Evolutionary conservation across 2,797 vertebrate genomes (phyloP).

Genomic region (Artibeus lituratus): DNA sequence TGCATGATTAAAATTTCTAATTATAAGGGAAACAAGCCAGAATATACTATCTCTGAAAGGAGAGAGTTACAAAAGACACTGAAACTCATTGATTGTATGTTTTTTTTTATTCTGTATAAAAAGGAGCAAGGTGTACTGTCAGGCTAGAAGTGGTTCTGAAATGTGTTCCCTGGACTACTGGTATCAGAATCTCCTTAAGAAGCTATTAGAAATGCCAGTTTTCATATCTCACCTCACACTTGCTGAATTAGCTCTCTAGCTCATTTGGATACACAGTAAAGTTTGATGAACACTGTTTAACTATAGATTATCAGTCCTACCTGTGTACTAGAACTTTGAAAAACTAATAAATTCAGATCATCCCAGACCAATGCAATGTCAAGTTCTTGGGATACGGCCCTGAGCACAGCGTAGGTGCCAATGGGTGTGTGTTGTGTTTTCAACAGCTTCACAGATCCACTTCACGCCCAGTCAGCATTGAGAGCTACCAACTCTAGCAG

Average conservation of each 20-base stretch:
- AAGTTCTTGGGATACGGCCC: neutral
- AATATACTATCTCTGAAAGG: neutral
- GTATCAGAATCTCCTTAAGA: neutral
- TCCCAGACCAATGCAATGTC: neutral
- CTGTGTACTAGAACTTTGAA: neutral
- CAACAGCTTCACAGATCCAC: neutral
- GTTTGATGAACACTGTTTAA: neutral
- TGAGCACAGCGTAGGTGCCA: neutral
- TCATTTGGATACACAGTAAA: neutral
- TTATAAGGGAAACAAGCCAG: neutral
- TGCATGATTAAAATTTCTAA: neutral
- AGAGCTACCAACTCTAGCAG: neutral
- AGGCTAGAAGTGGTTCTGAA: neutral
- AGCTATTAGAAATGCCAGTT: neutral
- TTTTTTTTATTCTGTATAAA: neutral
- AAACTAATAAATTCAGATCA: neutral
- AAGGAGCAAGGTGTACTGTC: neutral
- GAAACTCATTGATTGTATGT: neutral
- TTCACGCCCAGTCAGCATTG: neutral
- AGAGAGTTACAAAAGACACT: neutral
- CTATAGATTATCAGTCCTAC: neutral
- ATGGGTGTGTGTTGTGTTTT: neutral
- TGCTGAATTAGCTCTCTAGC: neutral
- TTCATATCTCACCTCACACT: neutral
- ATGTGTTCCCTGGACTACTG: no score